Percentiles rank a stretch among this genome's conserved stretches.
phyloP scores from a whole-genome alignment of 1,140 invertebrate genomes.

The Pygmarrhopalites habei region DNA sequence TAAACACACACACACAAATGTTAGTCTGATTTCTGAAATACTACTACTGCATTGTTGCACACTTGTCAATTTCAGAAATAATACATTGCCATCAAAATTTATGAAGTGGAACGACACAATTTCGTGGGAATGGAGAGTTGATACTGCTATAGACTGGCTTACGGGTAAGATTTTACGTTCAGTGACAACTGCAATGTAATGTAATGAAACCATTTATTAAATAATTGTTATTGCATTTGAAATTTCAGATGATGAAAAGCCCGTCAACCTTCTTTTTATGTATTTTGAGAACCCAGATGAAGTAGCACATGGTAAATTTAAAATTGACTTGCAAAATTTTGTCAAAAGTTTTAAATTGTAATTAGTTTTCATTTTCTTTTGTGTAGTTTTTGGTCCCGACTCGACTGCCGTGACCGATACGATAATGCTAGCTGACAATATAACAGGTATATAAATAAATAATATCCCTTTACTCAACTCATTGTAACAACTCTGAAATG shows the following conservation, averaged over 20 bases:
- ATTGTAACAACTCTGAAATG: too few species aligned
- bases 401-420: slow-evolving; percentile 46
- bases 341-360: slow-evolving; percentile 40
- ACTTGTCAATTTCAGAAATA: too few species aligned
- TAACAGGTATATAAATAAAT: too few species aligned
- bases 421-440: slow-evolving; percentile 51
- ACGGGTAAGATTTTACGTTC: too few species aligned
- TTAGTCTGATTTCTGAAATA: too few species aligned
- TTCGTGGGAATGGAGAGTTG: slow-evolving; percentile 52
- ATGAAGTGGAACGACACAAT: slow-evolving; percentile 45
- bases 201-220: too few species aligned
- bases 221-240: too few species aligned
- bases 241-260: slow-evolving; percentile 48
- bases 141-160: slow-evolving; percentile 60
- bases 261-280: slow-evolving; percentile 57
- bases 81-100: slow-evolving; percentile 6
- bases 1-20: too few species aligned
- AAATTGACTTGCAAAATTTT: slow-evolving; percentile 41
- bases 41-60: too few species aligned
- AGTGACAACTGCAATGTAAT: too few species aligned
- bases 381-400: slow-evolving; percentile 48
- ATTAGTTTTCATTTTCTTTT: slow-evolving; percentile 44
- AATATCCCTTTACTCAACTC: too few species aligned
- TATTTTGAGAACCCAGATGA: slow-evolving; percentile 68
- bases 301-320: slow-evolving; percentile 51